Evolutionary conservation across 2,888 invertebrate species (phyloP), one percentile per base, ranked within the genome.

Genomic region (Trichogramma dendrolimi): DNA sequence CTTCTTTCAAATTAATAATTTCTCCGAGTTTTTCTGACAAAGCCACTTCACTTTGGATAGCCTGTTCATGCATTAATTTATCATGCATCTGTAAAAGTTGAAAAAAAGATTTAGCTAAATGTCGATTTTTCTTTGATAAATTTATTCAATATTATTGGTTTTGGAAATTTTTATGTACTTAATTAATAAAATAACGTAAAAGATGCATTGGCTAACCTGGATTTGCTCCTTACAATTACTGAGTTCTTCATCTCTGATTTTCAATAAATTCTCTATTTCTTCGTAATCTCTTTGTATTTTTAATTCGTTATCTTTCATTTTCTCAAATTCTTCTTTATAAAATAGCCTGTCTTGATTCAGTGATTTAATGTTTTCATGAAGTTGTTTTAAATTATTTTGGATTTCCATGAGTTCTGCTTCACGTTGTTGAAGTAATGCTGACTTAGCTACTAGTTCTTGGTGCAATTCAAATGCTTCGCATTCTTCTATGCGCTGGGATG

Each of bases 391-490:
- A 70, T 86, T 85, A 61, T 80, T 71, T 67, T 82, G 74, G 50
- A 87, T 71, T 1, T 77, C 77, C 53, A 83, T 79, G 4, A 87
- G 80, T 64, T 83, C 83, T 52, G 83, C 81, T 68, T 87, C 86
- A 60, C 85, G 83, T 44, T 86, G 85, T 54, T 82, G 80, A 8
- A 86, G 81, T 50, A 80, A 80, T 48, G 80, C 73, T 63, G 85
- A 85, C 72, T 87, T 88, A 71, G 85, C 84, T 41, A 85, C 85
- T 50, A 89, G 71, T 53, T 83, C 84, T 65, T 83, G 83, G 65
- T 85, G 86, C 55, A 88, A 73, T 39, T 84, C 82, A 53, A 79
- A 75, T n/a, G 63, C 65, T 48, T 75, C 72, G 5, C 74, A 59
- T 4, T 72, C 69, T 50, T 70, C 67, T 46, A 70, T 69, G 4